A percentile compares a stretch with the other conserved stretches of the same genome.
Evolutionary conservation across 2,888 invertebrate genomes (phyloP).

Genomic region (Drosophila borborema): DNA sequence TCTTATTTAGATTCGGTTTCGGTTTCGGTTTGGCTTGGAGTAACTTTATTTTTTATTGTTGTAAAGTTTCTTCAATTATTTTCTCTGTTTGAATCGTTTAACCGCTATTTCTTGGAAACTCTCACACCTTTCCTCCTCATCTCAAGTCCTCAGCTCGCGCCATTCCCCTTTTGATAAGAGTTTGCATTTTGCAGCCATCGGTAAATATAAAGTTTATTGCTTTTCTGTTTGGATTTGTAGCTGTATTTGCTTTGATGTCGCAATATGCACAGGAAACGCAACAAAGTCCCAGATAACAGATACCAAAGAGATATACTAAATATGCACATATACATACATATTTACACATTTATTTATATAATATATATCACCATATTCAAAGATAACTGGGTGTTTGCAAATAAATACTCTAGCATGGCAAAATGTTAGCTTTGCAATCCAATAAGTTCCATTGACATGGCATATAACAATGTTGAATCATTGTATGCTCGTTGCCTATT

Average conservation of each 20-base stretch:
- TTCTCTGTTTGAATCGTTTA: constrained; percentile 37
- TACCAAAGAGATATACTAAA: constrained; percentile 5
- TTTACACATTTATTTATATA: constrained; percentile 4
- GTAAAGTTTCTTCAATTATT: constrained; percentile 38
- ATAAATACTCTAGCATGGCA: background rate
- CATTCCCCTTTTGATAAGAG: constrained; percentile 26
- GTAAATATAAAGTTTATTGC: constrained; percentile 58
- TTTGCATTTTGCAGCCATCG: constrained; percentile 46
- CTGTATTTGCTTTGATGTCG: constrained; percentile 46
- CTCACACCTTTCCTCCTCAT: background rate
- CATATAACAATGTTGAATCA: background rate
- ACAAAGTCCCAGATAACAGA: constrained; percentile 27
- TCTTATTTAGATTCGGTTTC: background rate
- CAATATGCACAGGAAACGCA: constrained; percentile 49
- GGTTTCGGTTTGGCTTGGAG: constrained; percentile 7
- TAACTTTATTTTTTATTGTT: constrained; percentile 6
- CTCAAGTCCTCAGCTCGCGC: background rate
- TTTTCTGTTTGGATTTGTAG: constrained; percentile 44
- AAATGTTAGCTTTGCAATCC: background rate
- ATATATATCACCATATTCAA: background rate
- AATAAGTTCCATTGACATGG: background rate
- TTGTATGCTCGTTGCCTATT: background rate
- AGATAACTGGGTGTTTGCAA: background rate
- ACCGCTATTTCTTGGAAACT: background rate
- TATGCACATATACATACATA: background rate